Base-by-base conservation (phyloP, 2,888 invertebrate genomes). In the Spatulosminthurus flaviceps region DNA sequence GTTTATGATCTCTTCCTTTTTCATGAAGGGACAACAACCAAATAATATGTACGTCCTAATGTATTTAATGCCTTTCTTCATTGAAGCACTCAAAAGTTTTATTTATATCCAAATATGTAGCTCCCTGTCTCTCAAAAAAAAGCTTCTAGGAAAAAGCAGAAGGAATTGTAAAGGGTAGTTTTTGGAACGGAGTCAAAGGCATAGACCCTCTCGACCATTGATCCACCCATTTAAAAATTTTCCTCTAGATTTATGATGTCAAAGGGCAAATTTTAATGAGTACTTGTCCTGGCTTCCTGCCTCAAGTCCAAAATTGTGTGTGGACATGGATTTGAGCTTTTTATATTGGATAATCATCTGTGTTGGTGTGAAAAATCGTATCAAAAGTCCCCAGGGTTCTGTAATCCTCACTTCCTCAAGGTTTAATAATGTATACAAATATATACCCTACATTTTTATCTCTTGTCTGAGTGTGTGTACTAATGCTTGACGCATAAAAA, bases 251-350 rank as follows among this genome's bases (percentile, higher is more conserved):
- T 76, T 76, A 76, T 67, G 76, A 76, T 67, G 76, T 76, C 76
- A 76, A 67, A 76, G 67, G 51, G 26, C 28, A 69, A n/a, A 34
- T 67, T 76, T 76, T 76, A 76, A 76, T 76, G 76, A 76, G 41
- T 67, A 28, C 43, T 76, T 67, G 34, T 66, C 34, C 9, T 89
- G 84, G 83, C 88, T 89, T 64, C 89, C 84, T 85, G 89, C 89
- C 42, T 89, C 41, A 76, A 51, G 28, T 77, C 26, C 19, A 70
- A 77, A 69, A 70, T 29, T 60, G 29, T 51, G n/a, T 77, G 34
- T 61, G 70, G 51, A 34, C 51, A 70, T 70, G 77, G 22, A 51
- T 24, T n/a, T 28, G 29, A 75, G 28, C 7, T 26, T 67, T 76
- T 42, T 43, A 43, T 76, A 28, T n/a, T n/a, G 22, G 41, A 66